Percentiles rank a stretch among this genome's conserved stretches.
Evolutionary conservation across 2,888 invertebrate genomes (phyloP).

Genomic region (Keiferia lycopersicella): DNA sequence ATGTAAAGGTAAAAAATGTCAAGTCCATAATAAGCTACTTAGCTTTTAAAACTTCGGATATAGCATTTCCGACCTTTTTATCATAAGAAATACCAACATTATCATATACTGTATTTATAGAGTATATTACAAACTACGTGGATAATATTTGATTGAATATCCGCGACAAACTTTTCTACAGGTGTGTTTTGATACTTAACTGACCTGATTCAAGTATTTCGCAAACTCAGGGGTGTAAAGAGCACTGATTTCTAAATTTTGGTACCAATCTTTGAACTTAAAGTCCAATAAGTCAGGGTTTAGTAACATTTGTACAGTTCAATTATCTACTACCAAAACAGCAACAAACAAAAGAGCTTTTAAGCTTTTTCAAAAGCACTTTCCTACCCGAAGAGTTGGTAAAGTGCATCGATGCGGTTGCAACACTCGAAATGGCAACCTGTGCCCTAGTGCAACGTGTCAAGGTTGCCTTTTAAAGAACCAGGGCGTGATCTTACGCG

Average conservation of each 20-base stretch:
- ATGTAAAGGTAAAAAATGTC: too few species aligned
- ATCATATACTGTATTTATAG: too few species aligned
- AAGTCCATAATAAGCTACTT: too few species aligned
- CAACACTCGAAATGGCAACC: slow-evolving; percentile 4
- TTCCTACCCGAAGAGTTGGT: not conserved
- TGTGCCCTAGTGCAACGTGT: not conserved
- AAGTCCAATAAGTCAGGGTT: not conserved
- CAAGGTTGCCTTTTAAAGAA: not conserved
- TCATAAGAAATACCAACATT: too few species aligned
- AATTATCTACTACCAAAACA: not conserved
- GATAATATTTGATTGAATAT: too few species aligned
- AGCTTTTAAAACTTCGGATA: too few species aligned
- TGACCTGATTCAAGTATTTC: not conserved
- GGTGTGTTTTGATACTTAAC: not conserved
- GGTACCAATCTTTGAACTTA: not conserved
- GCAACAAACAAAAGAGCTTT: slow-evolving; percentile 8
- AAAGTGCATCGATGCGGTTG: slow-evolving; percentile 1
- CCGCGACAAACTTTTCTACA: too few species aligned
- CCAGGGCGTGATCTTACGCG: slow-evolving; percentile 1
- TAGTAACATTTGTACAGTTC: not conserved
- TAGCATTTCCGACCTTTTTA: too few species aligned
- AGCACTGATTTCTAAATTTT: not conserved
- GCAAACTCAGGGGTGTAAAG: not conserved
- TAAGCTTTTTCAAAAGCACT: not conserved
- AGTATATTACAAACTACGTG: too few species aligned